Evolutionary conservation across 2,797 vertebrate species (phyloP).

Genomic region (Coccyzus lansbergi): DNA sequence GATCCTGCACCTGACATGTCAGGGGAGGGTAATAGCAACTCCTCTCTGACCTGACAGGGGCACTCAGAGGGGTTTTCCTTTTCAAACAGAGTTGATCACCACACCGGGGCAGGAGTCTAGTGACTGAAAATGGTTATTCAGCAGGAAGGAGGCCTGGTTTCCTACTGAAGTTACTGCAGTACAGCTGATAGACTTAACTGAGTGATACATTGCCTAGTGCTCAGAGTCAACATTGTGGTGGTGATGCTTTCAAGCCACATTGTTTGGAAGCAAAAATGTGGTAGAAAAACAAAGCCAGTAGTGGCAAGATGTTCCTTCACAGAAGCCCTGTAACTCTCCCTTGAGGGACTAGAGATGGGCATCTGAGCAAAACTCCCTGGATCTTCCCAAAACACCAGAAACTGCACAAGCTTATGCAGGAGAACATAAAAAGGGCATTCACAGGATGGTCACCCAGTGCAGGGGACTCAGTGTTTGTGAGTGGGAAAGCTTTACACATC

Average conservation of each 20-base stretch:
- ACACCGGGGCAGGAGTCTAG: neutral
- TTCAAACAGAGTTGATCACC: neutral
- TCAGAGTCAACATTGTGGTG: neutral
- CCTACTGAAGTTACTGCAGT: neutral
- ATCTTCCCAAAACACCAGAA: neutral
- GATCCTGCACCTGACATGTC: neutral
- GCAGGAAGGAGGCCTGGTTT: neutral
- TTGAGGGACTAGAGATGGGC: neutral
- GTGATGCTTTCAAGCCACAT: neutral
- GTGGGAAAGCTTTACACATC: accelerated
- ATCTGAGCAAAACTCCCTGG: neutral
- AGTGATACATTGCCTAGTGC: neutral
- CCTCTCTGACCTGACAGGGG: neutral
- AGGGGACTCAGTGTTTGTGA: neutral
- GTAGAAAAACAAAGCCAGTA: neutral
- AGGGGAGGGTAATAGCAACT: neutral
- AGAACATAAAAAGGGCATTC: neutral
- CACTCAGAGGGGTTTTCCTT: neutral
- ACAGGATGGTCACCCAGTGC: neutral
- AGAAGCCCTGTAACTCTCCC: neutral
- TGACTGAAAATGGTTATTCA: neutral
- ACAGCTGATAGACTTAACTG: accelerated
- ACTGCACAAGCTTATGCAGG: neutral
- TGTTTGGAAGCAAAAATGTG: neutral
- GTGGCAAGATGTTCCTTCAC: neutral